Evolutionary conservation across 1,140 invertebrate genomes (phyloP).

Genomic region (Drosophila leontia): DNA sequence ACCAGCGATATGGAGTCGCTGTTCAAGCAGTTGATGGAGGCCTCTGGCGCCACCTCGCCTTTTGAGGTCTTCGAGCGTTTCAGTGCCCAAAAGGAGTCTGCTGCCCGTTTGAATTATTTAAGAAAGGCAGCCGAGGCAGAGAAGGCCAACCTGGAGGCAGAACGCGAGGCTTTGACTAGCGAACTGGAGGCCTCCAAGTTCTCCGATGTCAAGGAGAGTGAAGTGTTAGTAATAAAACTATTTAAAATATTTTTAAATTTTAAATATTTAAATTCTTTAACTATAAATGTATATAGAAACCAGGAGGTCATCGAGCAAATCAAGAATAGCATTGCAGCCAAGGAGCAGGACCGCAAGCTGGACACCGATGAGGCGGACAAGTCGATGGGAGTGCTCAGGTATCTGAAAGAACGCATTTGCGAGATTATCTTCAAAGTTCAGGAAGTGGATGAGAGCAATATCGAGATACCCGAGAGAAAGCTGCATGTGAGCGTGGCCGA

Average conservation of each 20-base stretch:
- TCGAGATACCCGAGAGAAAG: conserved; percentile 62
- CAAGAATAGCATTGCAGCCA: conserved; percentile 87
- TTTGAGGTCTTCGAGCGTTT: conserved; percentile 91
- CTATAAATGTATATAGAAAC: conserved; percentile 85
- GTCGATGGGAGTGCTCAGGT: conserved; percentile 85
- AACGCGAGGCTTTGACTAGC: conserved; percentile 88
- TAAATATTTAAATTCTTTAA: too few species aligned
- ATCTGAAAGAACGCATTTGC: conserved; percentile 85
- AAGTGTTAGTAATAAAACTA: conserved; percentile 88
- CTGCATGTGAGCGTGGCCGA: conserved; percentile 67
- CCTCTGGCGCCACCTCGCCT: conserved; percentile 90
- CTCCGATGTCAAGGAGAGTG: conserved; percentile 91
- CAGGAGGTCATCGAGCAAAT: conserved; percentile 88
- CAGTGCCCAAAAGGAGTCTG: conserved; percentile 89
- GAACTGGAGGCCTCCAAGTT: conserved; percentile 92
- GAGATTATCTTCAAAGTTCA: conserved; percentile 84
- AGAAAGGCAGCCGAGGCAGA: conserved; percentile 89
- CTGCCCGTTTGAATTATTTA: conserved; percentile 88
- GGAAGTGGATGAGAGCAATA: conserved; percentile 81
- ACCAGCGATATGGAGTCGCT: conserved; percentile 87
- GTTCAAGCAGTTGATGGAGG: conserved; percentile 90
- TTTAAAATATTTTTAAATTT: background rate
- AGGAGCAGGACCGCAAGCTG: conserved; percentile 85
- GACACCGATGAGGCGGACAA: conserved; percentile 84
- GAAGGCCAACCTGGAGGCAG: conserved; percentile 89